These are phyloP conservation scores for Gouania willdenowi DNA, from an alignment of 2,797 vertebrate species.

Conservation along the genomic window DNA sequence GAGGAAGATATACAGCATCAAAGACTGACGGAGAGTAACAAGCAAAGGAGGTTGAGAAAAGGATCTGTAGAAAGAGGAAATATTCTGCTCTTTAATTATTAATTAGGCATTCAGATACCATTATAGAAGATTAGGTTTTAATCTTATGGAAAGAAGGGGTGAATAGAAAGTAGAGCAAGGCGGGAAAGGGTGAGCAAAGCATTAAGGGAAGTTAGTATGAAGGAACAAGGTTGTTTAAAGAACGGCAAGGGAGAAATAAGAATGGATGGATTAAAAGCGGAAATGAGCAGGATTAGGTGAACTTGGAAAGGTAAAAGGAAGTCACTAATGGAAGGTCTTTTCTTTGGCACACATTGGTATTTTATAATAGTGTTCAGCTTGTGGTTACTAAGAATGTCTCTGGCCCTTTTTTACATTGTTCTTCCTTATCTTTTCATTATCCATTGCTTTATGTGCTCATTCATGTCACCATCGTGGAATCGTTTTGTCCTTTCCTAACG, in stretches of 20 bases:
- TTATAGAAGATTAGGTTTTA: slow-evolving; percentile 59
- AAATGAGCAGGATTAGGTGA: slow-evolving; percentile 41
- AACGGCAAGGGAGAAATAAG: slow-evolving; percentile 27
- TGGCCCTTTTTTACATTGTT: background rate
- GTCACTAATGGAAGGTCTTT: slow-evolving; percentile 33
- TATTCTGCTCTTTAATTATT: slow-evolving; percentile 57
- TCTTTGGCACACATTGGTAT: slow-evolving; percentile 21
- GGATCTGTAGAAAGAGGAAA: slow-evolving; percentile 14
- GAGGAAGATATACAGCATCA: slow-evolving; percentile 2
- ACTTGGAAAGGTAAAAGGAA: slow-evolving; percentile 21
- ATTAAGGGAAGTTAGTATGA: slow-evolving; percentile 26
- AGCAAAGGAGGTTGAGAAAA: slow-evolving; percentile 3
- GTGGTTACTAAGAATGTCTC: slow-evolving; percentile 15
- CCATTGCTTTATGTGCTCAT: slow-evolving; percentile 12
- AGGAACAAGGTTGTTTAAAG: slow-evolving; percentile 18
- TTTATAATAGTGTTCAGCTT: slow-evolving; percentile 11
- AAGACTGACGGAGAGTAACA: slow-evolving; percentile 3
- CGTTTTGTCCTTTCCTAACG: slow-evolving; percentile 14
- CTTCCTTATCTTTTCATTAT: slow-evolving; percentile 1
- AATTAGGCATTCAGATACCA: slow-evolving; percentile 56
- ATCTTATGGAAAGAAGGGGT: slow-evolving; percentile 38
- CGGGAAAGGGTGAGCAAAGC: slow-evolving; percentile 18
- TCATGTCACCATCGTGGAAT: slow-evolving; percentile 1
- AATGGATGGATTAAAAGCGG: slow-evolving; percentile 40
- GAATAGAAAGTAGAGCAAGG: slow-evolving; percentile 20